phyloP scores from a whole-genome alignment of 2,888 invertebrate species.

The Microctonus brassicae region DNA sequence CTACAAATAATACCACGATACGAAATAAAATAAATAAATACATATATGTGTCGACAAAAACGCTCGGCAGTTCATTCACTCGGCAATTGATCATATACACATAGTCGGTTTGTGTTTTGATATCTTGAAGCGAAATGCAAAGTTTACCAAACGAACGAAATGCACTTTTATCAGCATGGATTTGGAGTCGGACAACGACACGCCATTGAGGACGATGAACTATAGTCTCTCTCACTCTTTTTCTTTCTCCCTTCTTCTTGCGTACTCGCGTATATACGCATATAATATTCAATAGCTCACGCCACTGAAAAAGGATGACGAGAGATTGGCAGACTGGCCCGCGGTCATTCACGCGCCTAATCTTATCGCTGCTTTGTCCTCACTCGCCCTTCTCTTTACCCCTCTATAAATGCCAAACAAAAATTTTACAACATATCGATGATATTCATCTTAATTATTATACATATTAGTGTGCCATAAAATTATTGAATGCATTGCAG shows the following conservation, averaged over 20 bases:
- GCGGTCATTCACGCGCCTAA: conserved; percentile 23
- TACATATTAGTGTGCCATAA: too few relatives aligned
- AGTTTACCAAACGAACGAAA: conserved; percentile 51
- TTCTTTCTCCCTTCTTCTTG: conserved; percentile 21
- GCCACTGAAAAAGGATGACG: conserved; percentile 1
- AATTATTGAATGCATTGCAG: too few relatives aligned
- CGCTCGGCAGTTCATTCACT: conserved; percentile 30
- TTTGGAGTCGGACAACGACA: conserved; percentile 45
- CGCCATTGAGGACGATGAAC: conserved; percentile 53
- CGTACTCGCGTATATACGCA: conserved; percentile 6
- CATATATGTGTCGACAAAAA: background rate
- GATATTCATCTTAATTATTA: background rate
- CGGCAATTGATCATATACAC: background rate
- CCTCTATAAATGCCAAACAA: background rate
- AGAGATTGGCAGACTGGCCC: conserved; percentile 28
- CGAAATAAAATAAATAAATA: background rate
- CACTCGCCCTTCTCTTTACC: background rate
- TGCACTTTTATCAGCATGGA: conserved; percentile 58
- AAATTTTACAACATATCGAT: background rate
- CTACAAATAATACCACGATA: background rate
- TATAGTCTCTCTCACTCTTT: conserved; percentile 14
- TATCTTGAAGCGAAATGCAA: conserved; percentile 47
- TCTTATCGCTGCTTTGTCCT: conserved; percentile 7
- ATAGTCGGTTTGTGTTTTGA: conserved; percentile 19
- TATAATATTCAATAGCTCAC: conserved; percentile 6